Conservation (phyloP, 1,140 invertebrate species). For the Amphibalanus amphitrite region DNA sequence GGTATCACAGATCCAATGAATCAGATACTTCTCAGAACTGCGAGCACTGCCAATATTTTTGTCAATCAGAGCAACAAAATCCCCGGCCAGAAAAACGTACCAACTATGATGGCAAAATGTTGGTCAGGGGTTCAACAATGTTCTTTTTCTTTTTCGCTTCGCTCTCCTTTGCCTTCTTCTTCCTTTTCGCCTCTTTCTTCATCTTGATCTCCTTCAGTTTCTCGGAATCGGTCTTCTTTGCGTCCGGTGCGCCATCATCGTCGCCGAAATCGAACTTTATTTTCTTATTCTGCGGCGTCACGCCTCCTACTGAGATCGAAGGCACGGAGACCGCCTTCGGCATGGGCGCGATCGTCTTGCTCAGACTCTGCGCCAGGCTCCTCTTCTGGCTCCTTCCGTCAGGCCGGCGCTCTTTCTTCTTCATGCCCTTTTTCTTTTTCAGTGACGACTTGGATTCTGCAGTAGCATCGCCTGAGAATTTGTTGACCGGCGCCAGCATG, state of each 20-base stretch:
- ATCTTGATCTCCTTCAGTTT: neutral
- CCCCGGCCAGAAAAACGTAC: too few species aligned
- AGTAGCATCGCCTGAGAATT: neutral
- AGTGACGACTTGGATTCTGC: neutral
- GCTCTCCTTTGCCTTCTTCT: neutral
- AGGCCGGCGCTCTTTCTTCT: neutral
- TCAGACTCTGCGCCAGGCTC: neutral
- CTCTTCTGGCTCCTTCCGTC: neutral
- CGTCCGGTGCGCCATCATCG: neutral
- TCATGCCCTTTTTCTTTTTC: neutral
- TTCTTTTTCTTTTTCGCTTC: neutral
- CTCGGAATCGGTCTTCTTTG: neutral
- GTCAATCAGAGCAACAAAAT: too few species aligned
- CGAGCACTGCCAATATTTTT: too few species aligned
- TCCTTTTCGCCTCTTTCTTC: neutral
- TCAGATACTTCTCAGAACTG: too few species aligned
- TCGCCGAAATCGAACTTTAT: neutral
- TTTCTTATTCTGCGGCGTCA: neutral
- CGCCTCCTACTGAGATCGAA: neutral
- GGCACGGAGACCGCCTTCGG: neutral
- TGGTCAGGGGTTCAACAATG: neutral
- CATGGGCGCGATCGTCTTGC: neutral
- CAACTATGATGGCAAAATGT: neutral
- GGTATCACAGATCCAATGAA: too few species aligned
- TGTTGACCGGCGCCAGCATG: neutral